These are phyloP conservation scores for Drosophila pseudotakahashii DNA, from an alignment of 2,888 invertebrate genomes.

Conservation along the genomic window DNA sequence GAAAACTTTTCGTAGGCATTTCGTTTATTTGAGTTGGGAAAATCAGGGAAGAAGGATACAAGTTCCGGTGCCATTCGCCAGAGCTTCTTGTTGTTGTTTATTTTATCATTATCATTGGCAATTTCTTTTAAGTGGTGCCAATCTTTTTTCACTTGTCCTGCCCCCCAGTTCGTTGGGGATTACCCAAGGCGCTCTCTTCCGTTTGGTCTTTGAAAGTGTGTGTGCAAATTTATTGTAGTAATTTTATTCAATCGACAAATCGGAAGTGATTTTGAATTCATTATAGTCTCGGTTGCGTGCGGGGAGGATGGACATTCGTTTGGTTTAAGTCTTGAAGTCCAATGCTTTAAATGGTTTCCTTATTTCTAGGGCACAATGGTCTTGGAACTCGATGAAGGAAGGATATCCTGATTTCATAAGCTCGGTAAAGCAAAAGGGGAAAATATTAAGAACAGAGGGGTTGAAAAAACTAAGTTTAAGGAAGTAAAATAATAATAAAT, in stretches of 20 bases:
- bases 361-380: constrained; percentile 3
- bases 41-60: constrained; percentile 50
- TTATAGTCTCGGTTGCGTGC: constrained; percentile 55
- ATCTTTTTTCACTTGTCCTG: constrained; percentile 80
- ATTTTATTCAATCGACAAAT: constrained; percentile 83
- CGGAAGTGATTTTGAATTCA: constrained; percentile 81
- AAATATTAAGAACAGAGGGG: background rate
- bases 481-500: too few species aligned
- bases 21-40: constrained; percentile 63
- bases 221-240: constrained; percentile 77
- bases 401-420: constrained; percentile 9
- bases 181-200: constrained; percentile 45
- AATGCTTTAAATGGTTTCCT: constrained; percentile 24
- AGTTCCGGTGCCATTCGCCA: constrained; percentile 54
- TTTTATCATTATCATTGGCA: constrained; percentile 81
- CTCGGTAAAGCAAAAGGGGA: too few species aligned
- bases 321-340: constrained; percentile 7
- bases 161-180: constrained; percentile 64
- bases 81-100: constrained; percentile 68
- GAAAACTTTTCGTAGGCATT: constrained; percentile 76
- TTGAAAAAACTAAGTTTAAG: background rate
- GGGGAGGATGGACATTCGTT: constrained; percentile 34
- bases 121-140: constrained; percentile 81
- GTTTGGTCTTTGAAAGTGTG: constrained; percentile 31
- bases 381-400: background rate